Conservation (phyloP, 2,797 vertebrate species). For the Malurus leucopterus region DNA sequence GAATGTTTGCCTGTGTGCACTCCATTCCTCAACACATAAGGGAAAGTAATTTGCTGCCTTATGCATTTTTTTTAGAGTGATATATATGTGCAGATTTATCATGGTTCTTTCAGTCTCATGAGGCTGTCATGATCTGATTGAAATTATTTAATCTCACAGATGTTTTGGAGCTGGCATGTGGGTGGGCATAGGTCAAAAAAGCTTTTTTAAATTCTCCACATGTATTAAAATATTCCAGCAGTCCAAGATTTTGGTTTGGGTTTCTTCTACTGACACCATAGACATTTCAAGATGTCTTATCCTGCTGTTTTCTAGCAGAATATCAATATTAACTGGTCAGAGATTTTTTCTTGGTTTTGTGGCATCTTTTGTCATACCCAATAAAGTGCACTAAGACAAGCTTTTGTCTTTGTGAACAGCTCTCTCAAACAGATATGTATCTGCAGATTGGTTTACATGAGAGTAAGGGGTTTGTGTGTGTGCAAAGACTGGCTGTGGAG, state of each 20-base stretch:
- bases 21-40: not conserved
- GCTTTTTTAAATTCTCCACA: not conserved
- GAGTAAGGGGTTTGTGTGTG: not conserved
- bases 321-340: not conserved
- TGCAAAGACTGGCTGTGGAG: not conserved
- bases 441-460: not conserved
- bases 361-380: not conserved
- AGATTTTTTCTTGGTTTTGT: not conserved
- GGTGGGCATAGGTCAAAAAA: not conserved
- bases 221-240: not conserved
- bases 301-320: not conserved
- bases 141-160: not conserved
- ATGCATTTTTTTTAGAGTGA: not conserved
- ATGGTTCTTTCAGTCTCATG: not conserved
- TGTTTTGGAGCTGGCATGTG: not conserved
- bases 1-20: not conserved
- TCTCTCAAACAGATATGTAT: accelerated
- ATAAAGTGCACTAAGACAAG: not conserved
- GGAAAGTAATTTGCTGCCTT: not conserved
- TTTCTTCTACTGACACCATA: accelerated
- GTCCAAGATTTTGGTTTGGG: not conserved
- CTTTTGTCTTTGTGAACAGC: not conserved
- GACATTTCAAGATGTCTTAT: not conserved
- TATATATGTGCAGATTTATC: not conserved
- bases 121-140: not conserved